Conservation (phyloP, 2,888 invertebrate species). For the Atrina japonica region DNA sequence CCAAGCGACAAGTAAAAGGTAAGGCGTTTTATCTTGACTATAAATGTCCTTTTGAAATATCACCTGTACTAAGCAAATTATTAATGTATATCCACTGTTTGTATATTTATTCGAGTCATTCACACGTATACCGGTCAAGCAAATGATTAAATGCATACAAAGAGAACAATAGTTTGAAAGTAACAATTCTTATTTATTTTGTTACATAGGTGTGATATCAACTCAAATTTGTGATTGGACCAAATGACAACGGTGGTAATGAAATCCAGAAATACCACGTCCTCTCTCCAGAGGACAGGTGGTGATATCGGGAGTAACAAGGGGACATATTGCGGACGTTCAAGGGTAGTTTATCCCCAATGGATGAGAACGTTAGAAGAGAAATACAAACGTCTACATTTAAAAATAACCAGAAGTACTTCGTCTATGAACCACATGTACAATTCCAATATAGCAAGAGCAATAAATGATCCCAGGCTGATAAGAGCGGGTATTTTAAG, state of each 20-base stretch:
- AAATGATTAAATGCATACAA: too few species aligned
- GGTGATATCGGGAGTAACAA: not conserved
- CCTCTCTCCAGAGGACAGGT: not conserved
- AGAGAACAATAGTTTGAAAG: too few species aligned
- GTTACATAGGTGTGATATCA: not conserved
- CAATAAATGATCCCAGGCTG: constrained; percentile 24
- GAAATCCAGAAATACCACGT: constrained; percentile 6
- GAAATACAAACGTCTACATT: constrained; percentile 70
- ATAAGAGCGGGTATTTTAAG: not conserved
- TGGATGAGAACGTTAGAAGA: constrained; percentile 73
- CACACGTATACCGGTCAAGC: too few species aligned
- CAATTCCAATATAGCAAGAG: constrained; percentile 37
- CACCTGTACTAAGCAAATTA: too few species aligned
- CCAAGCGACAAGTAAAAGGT: too few species aligned
- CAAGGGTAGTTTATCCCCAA: constrained; percentile 53
- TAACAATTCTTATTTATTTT: not conserved
- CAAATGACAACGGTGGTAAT: constrained; percentile 14
- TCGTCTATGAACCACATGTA: constrained; percentile 41
- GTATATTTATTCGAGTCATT: too few species aligned
- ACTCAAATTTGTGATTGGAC: not conserved
- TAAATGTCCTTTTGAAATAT: too few species aligned
- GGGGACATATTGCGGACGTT: not conserved
- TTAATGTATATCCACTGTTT: too few species aligned
- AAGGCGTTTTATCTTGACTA: too few species aligned
- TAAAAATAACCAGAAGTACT: constrained; percentile 59